Percentiles rank a stretch among this genome's conserved stretches.
phyloP scores from a whole-genome alignment of 2,797 vertebrate genomes.

The Sebastes minor region DNA sequence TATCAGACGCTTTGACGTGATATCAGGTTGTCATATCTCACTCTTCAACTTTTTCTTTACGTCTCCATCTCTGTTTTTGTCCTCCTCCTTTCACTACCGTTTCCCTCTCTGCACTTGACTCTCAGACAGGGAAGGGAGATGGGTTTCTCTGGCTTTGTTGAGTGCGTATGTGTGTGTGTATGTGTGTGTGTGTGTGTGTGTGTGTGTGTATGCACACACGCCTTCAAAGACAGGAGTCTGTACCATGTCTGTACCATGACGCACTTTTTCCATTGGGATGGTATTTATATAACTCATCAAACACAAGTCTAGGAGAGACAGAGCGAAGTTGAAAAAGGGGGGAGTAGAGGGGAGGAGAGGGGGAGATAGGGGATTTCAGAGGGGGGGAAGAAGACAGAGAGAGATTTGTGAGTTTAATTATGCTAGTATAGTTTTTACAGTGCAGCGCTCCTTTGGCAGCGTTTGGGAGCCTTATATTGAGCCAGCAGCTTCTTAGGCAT shows the following conservation, averaged over 20 bases:
- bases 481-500: conserved; percentile 52
- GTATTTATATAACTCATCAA: conserved; percentile 83
- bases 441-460: conserved; percentile 60
- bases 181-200: conserved; percentile 4
- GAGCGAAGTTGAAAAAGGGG: conserved; percentile 47
- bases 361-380: conserved; percentile 51
- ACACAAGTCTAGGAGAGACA: conserved; percentile 67
- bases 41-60: conserved; percentile 1
- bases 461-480: conserved; percentile 58
- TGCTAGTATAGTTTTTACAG: conserved; percentile 73
- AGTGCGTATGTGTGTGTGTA: not conserved
- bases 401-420: conserved; percentile 81
- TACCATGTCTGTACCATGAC: conserved; percentile 81
- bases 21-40: not conserved
- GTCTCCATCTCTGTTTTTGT: not conserved
- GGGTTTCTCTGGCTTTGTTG: conserved; percentile 19
- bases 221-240: conserved; percentile 70
- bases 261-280: conserved; percentile 81
- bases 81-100: not conserved
- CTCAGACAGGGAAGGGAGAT: conserved; percentile 11
- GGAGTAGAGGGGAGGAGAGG: not conserved
- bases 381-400: conserved; percentile 46
- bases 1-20: too few species aligned
- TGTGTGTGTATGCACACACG: not conserved
- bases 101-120: conserved; percentile 51